A percentile compares a stretch with the other conserved stretches of the same genome.
Conservation (phyloP, 2,888 invertebrate species). For the Drosophila mettleri region DNA sequence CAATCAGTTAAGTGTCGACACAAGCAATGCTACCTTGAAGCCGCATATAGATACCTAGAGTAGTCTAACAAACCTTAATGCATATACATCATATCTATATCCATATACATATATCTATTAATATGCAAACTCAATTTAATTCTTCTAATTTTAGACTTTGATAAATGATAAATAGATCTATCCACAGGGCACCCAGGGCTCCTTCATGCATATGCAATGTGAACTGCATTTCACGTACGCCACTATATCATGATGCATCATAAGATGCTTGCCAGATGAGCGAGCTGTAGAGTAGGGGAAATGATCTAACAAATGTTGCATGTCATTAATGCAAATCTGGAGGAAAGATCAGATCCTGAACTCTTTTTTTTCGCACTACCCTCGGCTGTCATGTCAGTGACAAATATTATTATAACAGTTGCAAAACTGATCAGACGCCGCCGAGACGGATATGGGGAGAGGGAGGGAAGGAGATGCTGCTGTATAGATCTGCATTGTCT, state of each 20-base stretch:
- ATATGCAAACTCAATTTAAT: neutral
- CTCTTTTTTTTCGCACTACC: slow-evolving; percentile 54
- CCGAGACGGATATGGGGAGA: neutral
- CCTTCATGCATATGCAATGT: slow-evolving; percentile 7
- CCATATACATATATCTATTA: neutral
- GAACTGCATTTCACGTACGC: slow-evolving; percentile 6
- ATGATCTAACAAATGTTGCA: slow-evolving; percentile 58
- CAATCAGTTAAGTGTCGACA: too few relatives aligned
- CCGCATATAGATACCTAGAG: neutral
- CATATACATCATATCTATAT: neutral
- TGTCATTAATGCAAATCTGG: slow-evolving; percentile 76
- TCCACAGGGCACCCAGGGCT: neutral
- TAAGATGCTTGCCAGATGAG: slow-evolving; percentile 34
- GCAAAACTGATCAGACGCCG: slow-evolving; percentile 37
- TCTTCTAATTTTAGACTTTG: slow-evolving; percentile 3
- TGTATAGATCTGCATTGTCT: slow-evolving; percentile 27
- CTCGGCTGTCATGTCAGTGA: slow-evolving; percentile 68
- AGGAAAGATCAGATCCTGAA: slow-evolving; percentile 24
- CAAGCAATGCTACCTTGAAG: too few relatives aligned
- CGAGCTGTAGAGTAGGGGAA: neutral
- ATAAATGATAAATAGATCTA: neutral
- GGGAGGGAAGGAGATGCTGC: neutral
- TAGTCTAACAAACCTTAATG: too few relatives aligned
- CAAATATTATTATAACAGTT: slow-evolving; percentile 75
- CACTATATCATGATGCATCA: slow-evolving; percentile 41